A percentile compares a stretch with the other conserved stretches of the same genome.
These are phyloP conservation scores for Hydrocynus forskahlii DNA, from an alignment of 2,797 vertebrate species.

Conservation along the genomic window DNA sequence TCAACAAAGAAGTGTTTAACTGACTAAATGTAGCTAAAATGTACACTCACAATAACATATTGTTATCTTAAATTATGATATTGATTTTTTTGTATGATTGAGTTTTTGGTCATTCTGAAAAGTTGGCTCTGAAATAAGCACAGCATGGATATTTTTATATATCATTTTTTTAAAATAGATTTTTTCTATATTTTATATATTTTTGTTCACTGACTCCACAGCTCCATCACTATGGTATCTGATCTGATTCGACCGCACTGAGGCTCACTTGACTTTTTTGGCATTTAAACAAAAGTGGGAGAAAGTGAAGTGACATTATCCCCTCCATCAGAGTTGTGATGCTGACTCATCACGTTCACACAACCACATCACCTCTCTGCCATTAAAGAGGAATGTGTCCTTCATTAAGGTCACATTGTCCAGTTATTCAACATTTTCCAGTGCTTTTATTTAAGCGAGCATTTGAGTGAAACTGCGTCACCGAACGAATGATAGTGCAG, in stretches of 20 bases:
- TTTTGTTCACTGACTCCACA: background rate
- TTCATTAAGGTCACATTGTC: constrained; percentile 6
- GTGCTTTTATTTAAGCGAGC: background rate
- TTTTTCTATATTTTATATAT: background rate
- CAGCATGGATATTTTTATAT: no score
- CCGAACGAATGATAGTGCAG: constrained; percentile 3
- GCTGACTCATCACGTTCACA: constrained; percentile 16
- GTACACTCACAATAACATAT: no score
- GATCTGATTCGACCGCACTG: background rate
- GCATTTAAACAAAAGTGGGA: no score
- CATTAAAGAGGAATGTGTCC: background rate
- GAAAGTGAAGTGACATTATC: background rate
- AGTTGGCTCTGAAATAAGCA: no score
- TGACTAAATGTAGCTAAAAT: no score
- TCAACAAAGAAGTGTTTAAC: no score
- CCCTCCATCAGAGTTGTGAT: background rate
- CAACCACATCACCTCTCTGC: background rate
- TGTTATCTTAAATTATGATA: no score
- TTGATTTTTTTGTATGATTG: no score
- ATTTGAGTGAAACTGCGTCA: constrained; percentile 31
- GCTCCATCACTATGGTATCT: background rate
- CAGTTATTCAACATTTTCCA: constrained; percentile 11
- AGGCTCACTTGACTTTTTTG: background rate
- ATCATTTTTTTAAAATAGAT: background rate
- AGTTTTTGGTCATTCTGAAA: no score